Evolutionary conservation across 2,888 invertebrate species (phyloP).

Genomic region (Tyria jacobaeae): DNA sequence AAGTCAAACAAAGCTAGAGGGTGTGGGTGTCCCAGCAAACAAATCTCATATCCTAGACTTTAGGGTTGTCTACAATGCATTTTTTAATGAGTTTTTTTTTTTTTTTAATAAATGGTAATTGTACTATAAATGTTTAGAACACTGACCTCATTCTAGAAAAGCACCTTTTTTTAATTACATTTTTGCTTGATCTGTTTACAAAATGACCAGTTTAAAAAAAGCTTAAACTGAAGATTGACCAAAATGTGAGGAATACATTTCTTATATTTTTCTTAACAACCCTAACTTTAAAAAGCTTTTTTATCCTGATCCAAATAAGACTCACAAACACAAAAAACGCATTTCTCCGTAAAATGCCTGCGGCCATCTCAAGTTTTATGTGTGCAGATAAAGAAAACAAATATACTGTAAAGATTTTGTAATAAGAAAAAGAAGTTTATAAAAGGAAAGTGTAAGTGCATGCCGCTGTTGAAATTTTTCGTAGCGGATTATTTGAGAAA

Average conservation of each 20-base stretch:
- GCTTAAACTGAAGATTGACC: not conserved
- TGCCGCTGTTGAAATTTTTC: conserved; percentile 5
- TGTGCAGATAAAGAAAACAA: conserved; percentile 33
- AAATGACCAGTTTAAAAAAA: not conserved
- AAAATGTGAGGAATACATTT: not conserved
- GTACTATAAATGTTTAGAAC: not conserved
- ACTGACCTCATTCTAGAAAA: not conserved
- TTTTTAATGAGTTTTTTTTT: not conserved
- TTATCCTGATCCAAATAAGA: conserved; percentile 47
- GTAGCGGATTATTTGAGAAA: conserved; percentile 10
- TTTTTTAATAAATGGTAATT: not conserved
- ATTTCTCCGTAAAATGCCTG: conserved; percentile 49
- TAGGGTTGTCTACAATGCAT: conserved; percentile 32
- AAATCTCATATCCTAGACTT: conserved; percentile 42
- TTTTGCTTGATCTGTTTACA: not conserved
- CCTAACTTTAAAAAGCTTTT: conserved; percentile 33
- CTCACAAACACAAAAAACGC: conserved; percentile 52
- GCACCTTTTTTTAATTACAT: not conserved
- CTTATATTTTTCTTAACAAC: conserved; percentile 26
- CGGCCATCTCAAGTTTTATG: conserved; percentile 38
- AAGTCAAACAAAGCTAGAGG: conserved; percentile 46
- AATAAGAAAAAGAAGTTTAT: not conserved
- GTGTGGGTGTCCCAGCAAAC: conserved; percentile 49
- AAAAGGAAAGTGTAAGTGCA: conserved; percentile 19
- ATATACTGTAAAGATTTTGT: conserved; percentile 28